phyloP scores from a whole-genome alignment of 2,113 vertebrate genomes.

The Carassius gibelio region DNA sequence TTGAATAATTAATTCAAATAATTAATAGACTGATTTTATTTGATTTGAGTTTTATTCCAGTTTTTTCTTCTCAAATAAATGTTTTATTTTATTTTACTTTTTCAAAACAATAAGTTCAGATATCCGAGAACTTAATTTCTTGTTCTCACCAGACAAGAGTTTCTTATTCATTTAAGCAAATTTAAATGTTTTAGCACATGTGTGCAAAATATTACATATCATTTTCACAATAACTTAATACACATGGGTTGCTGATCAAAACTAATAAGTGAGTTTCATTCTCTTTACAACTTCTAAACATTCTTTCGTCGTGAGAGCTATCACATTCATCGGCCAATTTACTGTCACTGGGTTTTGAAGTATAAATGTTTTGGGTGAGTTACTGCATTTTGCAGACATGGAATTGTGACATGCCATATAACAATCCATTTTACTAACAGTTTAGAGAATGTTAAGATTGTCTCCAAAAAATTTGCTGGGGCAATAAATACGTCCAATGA shows the following conservation, averaged over 20 bases:
- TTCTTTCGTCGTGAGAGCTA: no score
- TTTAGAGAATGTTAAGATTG: neutral
- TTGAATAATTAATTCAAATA: no score
- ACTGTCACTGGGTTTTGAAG: no score
- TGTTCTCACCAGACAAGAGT: neutral
- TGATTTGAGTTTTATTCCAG: no score
- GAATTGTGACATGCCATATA: neutral
- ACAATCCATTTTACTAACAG: neutral
- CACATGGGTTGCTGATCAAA: neutral
- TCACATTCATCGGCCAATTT: no score
- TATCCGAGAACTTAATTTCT: neutral
- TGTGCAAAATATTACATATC: neutral
- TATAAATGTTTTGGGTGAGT: no score
- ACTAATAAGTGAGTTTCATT: neutral
- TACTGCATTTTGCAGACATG: neutral
- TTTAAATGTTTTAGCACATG: neutral
- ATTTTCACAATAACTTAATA: neutral
- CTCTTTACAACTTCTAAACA: no score
- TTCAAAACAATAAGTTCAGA: neutral
- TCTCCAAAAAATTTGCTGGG: neutral
- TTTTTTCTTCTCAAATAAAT: no score
- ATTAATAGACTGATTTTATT: no score
- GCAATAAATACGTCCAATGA: neutral
- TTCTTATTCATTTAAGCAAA: neutral
- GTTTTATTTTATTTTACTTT: no score